Evolutionary conservation across 2,113 vertebrate genomes (phyloP).

Genomic region (Dissostichus mawsoni): DNA sequence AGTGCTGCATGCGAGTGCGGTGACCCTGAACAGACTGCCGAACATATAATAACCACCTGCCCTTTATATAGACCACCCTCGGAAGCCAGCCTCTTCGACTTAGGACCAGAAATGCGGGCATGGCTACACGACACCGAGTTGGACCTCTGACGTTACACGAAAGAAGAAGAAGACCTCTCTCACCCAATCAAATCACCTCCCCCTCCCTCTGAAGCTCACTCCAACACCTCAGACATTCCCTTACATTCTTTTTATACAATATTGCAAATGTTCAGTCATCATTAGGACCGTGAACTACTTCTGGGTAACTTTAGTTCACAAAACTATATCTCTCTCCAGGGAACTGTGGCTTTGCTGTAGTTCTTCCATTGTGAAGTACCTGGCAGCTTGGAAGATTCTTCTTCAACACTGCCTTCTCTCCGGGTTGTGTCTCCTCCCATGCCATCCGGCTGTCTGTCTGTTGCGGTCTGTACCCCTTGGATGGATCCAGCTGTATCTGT

Average conservation of each 20-base stretch:
- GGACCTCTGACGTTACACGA: too few relatives aligned
- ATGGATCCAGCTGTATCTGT: conserved; percentile 51
- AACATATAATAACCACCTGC: too few relatives aligned
- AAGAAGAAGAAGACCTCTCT: too few relatives aligned
- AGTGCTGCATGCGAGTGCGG: too few relatives aligned
- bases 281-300: conserved; percentile 4
- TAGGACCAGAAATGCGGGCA: too few relatives aligned
- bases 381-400: conserved; percentile 28
- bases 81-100: too few relatives aligned
- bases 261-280: neutral
- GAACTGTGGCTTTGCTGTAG: conserved; percentile 20
- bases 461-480: conserved; percentile 24
- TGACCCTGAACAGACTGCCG: too few relatives aligned
- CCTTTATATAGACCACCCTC: too few relatives aligned
- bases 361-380: conserved; percentile 6
- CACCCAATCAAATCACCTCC: too few relatives aligned
- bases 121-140: too few relatives aligned
- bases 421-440: conserved; percentile 14
- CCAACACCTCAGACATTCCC: too few relatives aligned
- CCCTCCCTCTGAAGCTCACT: too few relatives aligned
- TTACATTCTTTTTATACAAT: neutral
- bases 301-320: conserved; percentile 23
- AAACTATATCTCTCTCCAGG: conserved; percentile 15
- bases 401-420: neutral
- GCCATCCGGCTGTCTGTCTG: conserved; percentile 24